Percentiles rank a stretch among this genome's conserved stretches.
These are phyloP conservation scores for Acanthurus lineatus DNA, from an alignment of 2,797 vertebrate species.

Conservation along the genomic window DNA sequence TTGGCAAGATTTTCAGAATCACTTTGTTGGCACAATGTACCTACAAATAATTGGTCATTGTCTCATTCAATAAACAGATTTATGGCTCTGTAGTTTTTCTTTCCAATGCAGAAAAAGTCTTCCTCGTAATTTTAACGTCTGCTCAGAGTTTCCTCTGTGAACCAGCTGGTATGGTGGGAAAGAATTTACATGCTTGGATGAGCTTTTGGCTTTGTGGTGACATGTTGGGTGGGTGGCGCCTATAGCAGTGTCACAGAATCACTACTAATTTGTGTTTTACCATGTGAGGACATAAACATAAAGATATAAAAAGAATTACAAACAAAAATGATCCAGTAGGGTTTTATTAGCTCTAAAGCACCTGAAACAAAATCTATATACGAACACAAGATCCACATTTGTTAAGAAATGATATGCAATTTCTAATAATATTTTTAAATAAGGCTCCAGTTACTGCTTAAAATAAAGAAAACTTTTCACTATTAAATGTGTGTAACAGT, in stretches of 20 bases:
- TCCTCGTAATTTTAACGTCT: not conserved
- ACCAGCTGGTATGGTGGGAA: slow-evolving; percentile 16
- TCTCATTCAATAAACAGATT: not conserved
- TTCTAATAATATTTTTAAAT: not conserved
- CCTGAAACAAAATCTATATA: not conserved
- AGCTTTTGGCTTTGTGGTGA: slow-evolving; percentile 33
- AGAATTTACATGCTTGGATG: slow-evolving; percentile 35
- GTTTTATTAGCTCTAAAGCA: slow-evolving; percentile 26
- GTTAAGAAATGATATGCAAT: not conserved
- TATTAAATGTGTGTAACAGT: not conserved
- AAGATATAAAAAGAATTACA: not conserved
- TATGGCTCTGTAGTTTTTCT: slow-evolving; percentile 6
- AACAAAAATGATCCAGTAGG: not conserved
- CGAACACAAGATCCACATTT: not conserved
- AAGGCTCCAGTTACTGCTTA: not conserved
- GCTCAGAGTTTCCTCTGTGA: slow-evolving; percentile 22
- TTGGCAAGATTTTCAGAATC: not conserved
- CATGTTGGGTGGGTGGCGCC: slow-evolving; percentile 8
- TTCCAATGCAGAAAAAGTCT: slow-evolving; percentile 10
- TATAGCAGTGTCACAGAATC: not conserved
- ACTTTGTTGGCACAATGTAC: not conserved
- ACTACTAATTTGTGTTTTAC: not conserved
- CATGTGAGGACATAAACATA: not conserved
- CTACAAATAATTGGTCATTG: not conserved
- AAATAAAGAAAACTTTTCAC: not conserved